These are phyloP conservation scores for Alfaro cultratus DNA, from an alignment of 2,797 vertebrate genomes.

Conservation along the genomic window DNA sequence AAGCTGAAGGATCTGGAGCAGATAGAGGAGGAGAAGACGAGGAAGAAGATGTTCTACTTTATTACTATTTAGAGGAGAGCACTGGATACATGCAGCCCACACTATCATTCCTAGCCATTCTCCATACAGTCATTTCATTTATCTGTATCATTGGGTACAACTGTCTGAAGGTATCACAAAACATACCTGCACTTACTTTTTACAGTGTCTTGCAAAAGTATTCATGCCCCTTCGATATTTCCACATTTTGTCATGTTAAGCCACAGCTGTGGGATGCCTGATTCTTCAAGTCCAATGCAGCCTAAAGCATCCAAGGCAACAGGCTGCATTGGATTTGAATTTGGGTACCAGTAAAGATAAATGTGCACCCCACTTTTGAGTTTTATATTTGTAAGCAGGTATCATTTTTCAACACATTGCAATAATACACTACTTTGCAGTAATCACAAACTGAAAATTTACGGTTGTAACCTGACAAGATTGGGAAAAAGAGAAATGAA, in stretches of 20 bases:
- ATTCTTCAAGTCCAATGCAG: background rate
- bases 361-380: background rate
- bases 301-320: background rate
- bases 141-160: conserved; percentile 98
- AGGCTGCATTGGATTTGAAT: background rate
- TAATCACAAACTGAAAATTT: background rate
- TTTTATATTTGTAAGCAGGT: background rate
- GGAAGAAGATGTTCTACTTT: conserved; percentile 87
- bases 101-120: conserved; percentile 82
- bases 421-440: background rate
- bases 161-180: conserved; percentile 88
- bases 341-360: background rate
- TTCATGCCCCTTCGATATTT: background rate
- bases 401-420: background rate
- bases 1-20: conserved; percentile 76
- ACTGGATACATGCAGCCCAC: conserved; percentile 96
- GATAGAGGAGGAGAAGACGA: conserved; percentile 79
- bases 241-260: background rate
- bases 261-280: background rate
- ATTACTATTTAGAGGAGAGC: conserved; percentile 93
- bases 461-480: background rate
- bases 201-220: background rate
- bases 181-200: background rate
- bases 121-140: conserved; percentile 92
- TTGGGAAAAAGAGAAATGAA: conserved; percentile 1